Evolutionary conservation across 2,888 invertebrate species (phyloP).

Genomic region (Cantharis nigra): DNA sequence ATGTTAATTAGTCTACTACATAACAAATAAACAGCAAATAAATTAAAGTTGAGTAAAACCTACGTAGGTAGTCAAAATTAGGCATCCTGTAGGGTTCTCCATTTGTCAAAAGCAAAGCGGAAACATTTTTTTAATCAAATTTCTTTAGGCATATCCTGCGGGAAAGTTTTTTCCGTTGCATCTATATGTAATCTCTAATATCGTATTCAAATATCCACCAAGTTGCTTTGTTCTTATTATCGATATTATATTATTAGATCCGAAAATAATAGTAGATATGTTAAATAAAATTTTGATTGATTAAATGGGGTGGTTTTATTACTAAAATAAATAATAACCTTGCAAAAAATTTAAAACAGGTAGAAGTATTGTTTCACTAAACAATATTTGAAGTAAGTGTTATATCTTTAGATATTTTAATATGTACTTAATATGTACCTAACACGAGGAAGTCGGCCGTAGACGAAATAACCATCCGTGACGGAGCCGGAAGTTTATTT

Average conservation of each 20-base stretch:
- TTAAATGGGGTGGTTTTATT: not conserved
- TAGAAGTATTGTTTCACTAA: slow-evolving; percentile 20
- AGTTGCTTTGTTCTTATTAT: not conserved
- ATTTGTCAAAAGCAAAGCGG: slow-evolving; percentile 10
- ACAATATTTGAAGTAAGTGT: slow-evolving; percentile 20
- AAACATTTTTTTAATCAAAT: slow-evolving; percentile 22
- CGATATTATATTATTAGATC: too few relatives aligned
- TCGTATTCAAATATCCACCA: slow-evolving; percentile 1
- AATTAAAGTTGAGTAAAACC: not conserved
- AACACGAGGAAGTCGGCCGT: slow-evolving; percentile 37
- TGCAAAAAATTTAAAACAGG: too few relatives aligned
- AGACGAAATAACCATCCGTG: slow-evolving; percentile 34
- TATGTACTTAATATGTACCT: too few relatives aligned
- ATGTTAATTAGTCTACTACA: too few relatives aligned
- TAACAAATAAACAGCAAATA: too few relatives aligned
- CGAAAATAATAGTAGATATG: too few relatives aligned
- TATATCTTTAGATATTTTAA: slow-evolving; percentile 31
- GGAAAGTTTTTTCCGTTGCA: slow-evolving; percentile 18
- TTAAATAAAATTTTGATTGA: too few relatives aligned
- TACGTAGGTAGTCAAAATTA: not conserved
- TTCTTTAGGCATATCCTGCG: slow-evolving; percentile 20
- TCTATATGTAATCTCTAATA: too few relatives aligned
- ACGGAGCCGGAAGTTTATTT: slow-evolving; percentile 37
- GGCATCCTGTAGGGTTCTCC: slow-evolving; percentile 5
- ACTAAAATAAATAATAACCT: too few relatives aligned